Evolutionary conservation across 2,797 vertebrate species (phyloP).

Genomic region (Sebastes itinus): DNA sequence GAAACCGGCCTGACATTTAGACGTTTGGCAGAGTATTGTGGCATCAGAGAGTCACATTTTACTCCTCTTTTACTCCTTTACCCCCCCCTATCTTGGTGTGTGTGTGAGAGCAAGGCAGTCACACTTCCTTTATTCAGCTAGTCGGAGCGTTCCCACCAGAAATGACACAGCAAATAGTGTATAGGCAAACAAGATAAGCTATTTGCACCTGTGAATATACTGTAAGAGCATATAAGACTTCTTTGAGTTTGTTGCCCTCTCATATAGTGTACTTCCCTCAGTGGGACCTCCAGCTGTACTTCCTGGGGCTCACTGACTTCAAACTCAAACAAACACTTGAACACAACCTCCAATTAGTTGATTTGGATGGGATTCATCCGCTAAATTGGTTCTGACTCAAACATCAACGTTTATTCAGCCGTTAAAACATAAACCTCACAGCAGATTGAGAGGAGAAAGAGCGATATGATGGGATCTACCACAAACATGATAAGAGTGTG

Average conservation of each 20-base stretch:
- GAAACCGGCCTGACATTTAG: conserved; percentile 31
- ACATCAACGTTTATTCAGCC: conserved; percentile 19
- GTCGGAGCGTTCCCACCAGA: not conserved
- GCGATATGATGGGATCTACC: not conserved
- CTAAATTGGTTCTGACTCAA: conserved; percentile 7
- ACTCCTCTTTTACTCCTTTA: not conserved
- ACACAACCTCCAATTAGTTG: conserved; percentile 44
- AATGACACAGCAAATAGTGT: not conserved
- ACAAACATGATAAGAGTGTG: not conserved
- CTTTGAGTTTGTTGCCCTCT: not conserved
- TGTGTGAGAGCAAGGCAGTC: not conserved
- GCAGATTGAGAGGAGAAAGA: conserved; percentile 16
- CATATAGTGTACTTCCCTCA: not conserved
- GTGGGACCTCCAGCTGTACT: not conserved
- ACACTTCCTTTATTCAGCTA: not conserved
- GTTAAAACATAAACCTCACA: not conserved
- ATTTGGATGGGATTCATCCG: conserved; percentile 13
- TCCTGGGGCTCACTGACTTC: not conserved
- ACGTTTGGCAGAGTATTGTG: not conserved
- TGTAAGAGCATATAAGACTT: not conserved
- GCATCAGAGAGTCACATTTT: conserved; percentile 20
- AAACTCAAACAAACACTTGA: not conserved
- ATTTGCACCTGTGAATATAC: not conserved
- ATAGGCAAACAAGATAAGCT: too few relatives aligned
- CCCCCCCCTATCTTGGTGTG: not conserved